Percentiles rank a stretch among this genome's conserved stretches.
phyloP scores from a whole-genome alignment of 2,113 vertebrate genomes.

The Orcinus orca region DNA sequence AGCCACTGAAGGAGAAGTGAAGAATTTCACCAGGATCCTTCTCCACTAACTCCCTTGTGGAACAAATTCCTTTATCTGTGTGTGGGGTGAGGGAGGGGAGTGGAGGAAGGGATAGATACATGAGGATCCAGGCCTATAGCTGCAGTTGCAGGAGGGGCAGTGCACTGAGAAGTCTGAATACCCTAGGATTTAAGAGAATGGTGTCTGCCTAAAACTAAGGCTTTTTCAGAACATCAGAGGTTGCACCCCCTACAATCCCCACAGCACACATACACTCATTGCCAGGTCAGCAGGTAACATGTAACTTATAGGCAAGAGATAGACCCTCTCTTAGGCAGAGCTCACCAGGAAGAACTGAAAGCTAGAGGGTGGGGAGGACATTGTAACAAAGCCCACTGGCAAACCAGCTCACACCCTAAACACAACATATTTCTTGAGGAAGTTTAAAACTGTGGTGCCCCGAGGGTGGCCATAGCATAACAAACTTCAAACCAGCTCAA shows the following conservation, averaged over 20 bases:
- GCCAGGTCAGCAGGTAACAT: neutral
- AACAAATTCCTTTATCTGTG: neutral
- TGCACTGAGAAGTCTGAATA: too few relatives aligned
- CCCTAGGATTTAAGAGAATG: rapidly evolving
- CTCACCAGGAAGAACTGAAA: neutral
- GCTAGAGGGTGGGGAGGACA: neutral
- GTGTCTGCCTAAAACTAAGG: neutral
- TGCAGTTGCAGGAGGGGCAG: neutral
- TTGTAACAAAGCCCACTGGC: neutral
- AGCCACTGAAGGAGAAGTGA: neutral
- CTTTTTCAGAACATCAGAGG: neutral
- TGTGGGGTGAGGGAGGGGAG: too few relatives aligned
- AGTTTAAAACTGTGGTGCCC: neutral
- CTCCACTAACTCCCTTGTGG: neutral
- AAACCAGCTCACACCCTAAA: neutral
- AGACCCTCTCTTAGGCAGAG: neutral
- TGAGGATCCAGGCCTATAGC: neutral
- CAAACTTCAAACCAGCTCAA: neutral
- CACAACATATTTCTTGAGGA: neutral
- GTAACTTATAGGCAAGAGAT: neutral
- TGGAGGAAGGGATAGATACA: too few relatives aligned
- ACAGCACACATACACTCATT: neutral
- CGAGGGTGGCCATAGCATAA: neutral
- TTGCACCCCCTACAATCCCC: neutral
- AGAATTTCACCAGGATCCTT: neutral